Percentiles rank a stretch among this genome's conserved stretches.
These are phyloP conservation scores for Helleia helle DNA, from an alignment of 2,888 invertebrate genomes.

Conservation along the genomic window DNA sequence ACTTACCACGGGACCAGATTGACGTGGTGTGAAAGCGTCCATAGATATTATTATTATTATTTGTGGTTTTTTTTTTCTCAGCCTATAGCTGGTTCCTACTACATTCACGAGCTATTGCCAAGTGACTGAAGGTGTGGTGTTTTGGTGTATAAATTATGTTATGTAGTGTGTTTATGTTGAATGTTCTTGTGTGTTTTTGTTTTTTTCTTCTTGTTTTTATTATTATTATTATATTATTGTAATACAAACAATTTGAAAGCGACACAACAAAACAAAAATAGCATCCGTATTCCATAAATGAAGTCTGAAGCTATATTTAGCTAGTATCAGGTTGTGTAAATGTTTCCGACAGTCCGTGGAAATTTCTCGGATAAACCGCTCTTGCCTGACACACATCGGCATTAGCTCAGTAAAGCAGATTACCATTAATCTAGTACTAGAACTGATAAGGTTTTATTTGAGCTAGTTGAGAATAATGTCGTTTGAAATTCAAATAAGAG, in stretches of 20 bases:
- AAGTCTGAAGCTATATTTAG: slow-evolving; percentile 6
- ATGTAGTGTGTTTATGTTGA: no score
- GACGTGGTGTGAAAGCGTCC: no score
- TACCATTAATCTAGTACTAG: slow-evolving; percentile 3
- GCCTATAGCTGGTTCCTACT: no score
- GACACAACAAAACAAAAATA: background rate
- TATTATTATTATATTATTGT: no score
- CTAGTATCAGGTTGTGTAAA: background rate
- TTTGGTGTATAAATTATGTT: no score
- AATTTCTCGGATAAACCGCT: slow-evolving; percentile 2
- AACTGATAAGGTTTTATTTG: background rate
- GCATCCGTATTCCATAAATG: slow-evolving; percentile 5
- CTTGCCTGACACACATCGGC: background rate
- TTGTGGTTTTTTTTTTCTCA: no score
- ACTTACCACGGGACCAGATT: no score
- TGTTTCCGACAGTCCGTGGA: background rate
- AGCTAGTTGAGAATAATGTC: no score
- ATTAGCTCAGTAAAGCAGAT: background rate
- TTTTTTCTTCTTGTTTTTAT: no score
- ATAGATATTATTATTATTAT: no score
- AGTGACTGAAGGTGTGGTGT: no score
- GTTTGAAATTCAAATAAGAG: background rate
- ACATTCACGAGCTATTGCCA: no score
- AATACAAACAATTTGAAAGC: background rate
- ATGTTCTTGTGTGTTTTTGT: background rate